A percentile compares a stretch with the other conserved stretches of the same genome.
Evolutionary conservation across 2,113 vertebrate species (phyloP).

Genomic region (Zosterops borbonicus): DNA sequence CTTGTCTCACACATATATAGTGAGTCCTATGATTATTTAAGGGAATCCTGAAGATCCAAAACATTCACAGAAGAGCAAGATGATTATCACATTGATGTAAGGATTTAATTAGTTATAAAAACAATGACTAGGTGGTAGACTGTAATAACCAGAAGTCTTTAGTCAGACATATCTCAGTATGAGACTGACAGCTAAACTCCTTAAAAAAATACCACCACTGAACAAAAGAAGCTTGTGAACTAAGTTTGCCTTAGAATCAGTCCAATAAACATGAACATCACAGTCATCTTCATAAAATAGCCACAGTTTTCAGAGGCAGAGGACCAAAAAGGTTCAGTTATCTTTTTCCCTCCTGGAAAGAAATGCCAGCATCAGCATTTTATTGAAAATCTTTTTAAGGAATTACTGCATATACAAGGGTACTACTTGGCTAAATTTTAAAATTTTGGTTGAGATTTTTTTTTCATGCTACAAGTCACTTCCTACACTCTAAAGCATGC

Average conservation of each 20-base stretch:
- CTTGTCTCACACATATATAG: neutral
- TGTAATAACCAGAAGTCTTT: neutral
- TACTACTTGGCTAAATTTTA: neutral
- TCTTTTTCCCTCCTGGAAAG: rapidly evolving
- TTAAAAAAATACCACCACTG: neutral
- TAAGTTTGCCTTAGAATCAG: neutral
- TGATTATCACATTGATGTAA: neutral
- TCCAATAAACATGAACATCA: neutral
- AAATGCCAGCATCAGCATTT: neutral
- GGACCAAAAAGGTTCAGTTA: neutral
- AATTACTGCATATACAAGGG: neutral
- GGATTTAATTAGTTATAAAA: neutral
- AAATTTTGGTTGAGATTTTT: neutral
- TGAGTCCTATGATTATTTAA: neutral
- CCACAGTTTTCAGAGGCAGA: neutral
- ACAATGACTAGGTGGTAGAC: neutral
- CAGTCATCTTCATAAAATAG: neutral
- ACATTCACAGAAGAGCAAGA: neutral
- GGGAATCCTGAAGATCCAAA: neutral
- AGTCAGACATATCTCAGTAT: neutral
- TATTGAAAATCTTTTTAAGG: neutral
- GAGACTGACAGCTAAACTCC: neutral
- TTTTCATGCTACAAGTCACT: neutral
- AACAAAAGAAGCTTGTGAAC: neutral
- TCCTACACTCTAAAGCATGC: neutral